A percentile compares a stretch with the other conserved stretches of the same genome.
Conservation (phyloP, 2,113 vertebrate species). For the Hippocampus guttulatus region DNA sequence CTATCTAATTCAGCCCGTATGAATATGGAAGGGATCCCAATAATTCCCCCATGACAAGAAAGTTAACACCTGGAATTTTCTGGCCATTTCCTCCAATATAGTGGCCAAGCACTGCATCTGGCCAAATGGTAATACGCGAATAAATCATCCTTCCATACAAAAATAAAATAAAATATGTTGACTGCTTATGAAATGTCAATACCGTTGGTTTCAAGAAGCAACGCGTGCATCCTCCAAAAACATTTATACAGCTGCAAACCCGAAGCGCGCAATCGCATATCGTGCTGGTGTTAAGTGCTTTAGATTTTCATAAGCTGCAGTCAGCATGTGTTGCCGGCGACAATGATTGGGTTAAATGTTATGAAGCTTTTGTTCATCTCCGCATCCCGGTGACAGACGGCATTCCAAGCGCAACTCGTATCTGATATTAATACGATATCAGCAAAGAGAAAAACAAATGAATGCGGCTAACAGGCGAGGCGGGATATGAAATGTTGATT, state of each 20-base stretch:
- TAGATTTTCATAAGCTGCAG: conserved; percentile 8
- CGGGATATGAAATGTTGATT: neutral
- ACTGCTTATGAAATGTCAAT: neutral
- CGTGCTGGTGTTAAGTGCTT: conserved; percentile 1
- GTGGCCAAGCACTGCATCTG: neutral
- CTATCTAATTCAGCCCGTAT: neutral
- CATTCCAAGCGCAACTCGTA: neutral
- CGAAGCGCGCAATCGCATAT: neutral
- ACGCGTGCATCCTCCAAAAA: conserved; percentile 2
- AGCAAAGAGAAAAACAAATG: neutral
- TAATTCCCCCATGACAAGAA: neutral
- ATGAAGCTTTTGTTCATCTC: conserved; percentile 27
- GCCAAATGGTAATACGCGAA: neutral
- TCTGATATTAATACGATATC: neutral
- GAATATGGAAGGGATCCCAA: neutral
- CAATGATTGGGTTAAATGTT: conserved; percentile 32
- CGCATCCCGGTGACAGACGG: conserved; percentile 23
- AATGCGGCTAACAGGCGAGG: neutral
- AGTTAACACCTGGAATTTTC: neutral
- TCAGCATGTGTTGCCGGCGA: conserved; percentile 15
- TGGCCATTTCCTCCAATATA: neutral
- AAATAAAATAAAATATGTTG: neutral
- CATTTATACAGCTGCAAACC: conserved; percentile 4
- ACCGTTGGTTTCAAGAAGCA: conserved; percentile 15
- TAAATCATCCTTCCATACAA: neutral